phyloP scores from a whole-genome alignment of 2,797 vertebrate species.

The Antrozous pallidus region DNA sequence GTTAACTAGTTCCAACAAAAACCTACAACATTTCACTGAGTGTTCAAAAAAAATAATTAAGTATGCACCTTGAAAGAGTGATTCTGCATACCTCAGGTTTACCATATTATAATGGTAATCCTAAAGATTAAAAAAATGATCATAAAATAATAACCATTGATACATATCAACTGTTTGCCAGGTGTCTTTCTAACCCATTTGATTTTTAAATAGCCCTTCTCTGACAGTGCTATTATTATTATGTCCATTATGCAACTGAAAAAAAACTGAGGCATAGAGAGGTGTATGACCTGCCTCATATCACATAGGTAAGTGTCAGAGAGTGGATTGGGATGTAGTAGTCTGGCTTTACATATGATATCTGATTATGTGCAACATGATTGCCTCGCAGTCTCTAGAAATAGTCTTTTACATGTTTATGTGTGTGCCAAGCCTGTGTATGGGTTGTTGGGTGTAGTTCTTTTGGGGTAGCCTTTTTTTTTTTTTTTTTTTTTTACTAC shows the following conservation, averaged over 20 bases:
- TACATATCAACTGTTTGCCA: neutral
- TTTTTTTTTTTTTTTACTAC: neutral
- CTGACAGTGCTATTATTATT: neutral
- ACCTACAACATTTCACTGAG: neutral
- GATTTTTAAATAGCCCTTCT: neutral
- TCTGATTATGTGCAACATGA: too few relatives aligned
- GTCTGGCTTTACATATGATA: neutral
- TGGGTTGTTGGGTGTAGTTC: neutral
- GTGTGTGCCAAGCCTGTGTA: neutral
- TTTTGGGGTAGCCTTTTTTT: too few relatives aligned
- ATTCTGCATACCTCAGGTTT: neutral
- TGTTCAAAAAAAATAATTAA: neutral
- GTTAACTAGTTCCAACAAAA: neutral
- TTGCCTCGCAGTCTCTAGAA: neutral
- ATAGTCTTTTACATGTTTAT: neutral
- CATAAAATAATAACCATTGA: neutral
- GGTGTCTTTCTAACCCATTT: neutral
- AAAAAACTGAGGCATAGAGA: neutral
- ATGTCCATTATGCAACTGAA: neutral
- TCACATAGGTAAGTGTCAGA: neutral
- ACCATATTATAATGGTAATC: neutral
- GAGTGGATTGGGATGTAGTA: neutral
- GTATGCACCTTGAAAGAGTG: too few relatives aligned
- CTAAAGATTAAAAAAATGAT: neutral
- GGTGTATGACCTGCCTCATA: neutral